Evolutionary conservation across 2,113 vertebrate genomes (phyloP).

Genomic region (Mellivora capensis): DNA sequence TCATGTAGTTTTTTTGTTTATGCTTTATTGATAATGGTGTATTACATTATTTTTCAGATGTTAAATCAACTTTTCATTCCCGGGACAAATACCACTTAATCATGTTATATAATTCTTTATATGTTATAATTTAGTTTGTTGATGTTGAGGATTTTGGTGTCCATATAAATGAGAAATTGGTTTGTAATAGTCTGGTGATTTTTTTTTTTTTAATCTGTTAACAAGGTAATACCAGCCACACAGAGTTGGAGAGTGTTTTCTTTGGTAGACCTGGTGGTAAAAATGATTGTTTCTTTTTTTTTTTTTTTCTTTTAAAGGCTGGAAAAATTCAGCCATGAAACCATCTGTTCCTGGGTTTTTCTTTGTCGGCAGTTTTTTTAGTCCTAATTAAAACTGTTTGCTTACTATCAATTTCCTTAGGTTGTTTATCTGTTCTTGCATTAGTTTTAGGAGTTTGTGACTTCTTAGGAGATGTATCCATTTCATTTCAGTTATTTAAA

Average conservation of each 20-base stretch:
- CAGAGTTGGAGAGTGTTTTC: background rate
- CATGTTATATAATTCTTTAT: background rate
- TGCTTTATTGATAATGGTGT: background rate
- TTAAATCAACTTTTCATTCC: background rate
- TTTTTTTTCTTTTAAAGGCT: background rate
- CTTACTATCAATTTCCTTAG: background rate
- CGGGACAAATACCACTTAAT: background rate
- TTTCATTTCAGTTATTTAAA: background rate
- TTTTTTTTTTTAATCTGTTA: background rate
- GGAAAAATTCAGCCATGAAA: background rate
- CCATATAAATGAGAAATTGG: background rate
- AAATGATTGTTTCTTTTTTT: background rate
- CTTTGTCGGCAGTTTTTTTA: background rate
- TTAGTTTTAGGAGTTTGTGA: background rate
- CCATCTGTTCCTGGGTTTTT: background rate
- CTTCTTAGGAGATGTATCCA: background rate
- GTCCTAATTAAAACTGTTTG: background rate
- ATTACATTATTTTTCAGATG: background rate
- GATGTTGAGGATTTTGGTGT: background rate
- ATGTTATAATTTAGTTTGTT: background rate
- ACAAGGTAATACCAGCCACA: background rate
- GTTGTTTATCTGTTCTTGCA: background rate
- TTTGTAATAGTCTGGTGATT: background rate
- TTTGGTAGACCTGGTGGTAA: background rate
- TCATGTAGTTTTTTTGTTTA: background rate